Conservation (phyloP, 2,888 invertebrate genomes). For the Zelleria hepariella region DNA sequence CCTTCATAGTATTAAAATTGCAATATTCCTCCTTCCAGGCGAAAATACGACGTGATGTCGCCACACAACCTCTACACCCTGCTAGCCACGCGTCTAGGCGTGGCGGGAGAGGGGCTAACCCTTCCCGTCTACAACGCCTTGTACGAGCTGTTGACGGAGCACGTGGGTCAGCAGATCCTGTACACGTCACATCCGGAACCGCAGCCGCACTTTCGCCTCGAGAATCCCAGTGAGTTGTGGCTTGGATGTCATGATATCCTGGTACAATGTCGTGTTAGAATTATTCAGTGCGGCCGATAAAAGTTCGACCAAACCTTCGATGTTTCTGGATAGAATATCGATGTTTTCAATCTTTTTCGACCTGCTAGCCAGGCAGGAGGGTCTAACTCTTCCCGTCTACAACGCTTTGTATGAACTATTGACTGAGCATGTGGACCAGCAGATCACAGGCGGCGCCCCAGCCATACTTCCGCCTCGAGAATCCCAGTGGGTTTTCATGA, state of each 20-base stretch:
- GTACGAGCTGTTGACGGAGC: slow-evolving; percentile 98
- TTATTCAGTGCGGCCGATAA: background rate
- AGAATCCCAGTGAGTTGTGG: slow-evolving; percentile 90
- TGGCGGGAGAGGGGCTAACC: slow-evolving; percentile 84
- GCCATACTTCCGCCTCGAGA: background rate
- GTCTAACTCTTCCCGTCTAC: slow-evolving; percentile 94
- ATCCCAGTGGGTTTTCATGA: too few species aligned
- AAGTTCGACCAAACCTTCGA: background rate
- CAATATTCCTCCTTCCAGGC: slow-evolving; percentile 72
- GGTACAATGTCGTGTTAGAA: background rate
- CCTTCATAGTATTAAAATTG: too few species aligned
- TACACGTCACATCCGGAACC: slow-evolving; percentile 96
- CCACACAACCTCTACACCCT: slow-evolving; percentile 98
- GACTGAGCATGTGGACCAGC: slow-evolving; percentile 97
- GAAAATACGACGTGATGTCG: slow-evolving; percentile 99
- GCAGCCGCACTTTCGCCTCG: slow-evolving; percentile 93
- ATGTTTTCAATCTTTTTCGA: slow-evolving; percentile 80
- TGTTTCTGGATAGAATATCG: too few species aligned
- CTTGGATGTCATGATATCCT: background rate
- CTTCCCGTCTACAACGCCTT: slow-evolving; percentile 98
- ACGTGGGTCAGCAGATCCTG: slow-evolving; percentile 94
- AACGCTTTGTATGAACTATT: slow-evolving; percentile 99
- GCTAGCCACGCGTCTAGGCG: slow-evolving; percentile 88
- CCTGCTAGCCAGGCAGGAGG: slow-evolving; percentile 92
- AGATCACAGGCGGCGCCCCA: slow-evolving; percentile 71